phyloP scores from a whole-genome alignment of 2,888 invertebrate species.

The Phorcus lineatus region DNA sequence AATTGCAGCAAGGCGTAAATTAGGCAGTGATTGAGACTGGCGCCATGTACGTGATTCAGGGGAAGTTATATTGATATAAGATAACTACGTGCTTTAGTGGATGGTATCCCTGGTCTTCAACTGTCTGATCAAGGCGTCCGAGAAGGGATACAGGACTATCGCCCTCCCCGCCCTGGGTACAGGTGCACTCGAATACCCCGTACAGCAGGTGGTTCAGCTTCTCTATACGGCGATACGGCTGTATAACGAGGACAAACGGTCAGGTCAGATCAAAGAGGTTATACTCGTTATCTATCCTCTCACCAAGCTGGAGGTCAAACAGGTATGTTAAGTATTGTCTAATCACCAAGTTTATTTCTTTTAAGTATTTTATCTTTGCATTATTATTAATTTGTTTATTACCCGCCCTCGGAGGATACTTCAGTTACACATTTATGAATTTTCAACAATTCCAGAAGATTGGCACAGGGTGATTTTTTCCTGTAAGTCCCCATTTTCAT shows the following conservation, averaged over 20 bases:
- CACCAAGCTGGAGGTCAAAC: not conserved
- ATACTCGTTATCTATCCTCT: not conserved
- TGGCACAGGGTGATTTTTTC: too few species aligned
- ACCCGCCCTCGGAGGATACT: too few species aligned
- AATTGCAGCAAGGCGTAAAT: too few species aligned
- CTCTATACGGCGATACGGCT: not conserved
- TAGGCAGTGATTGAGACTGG: too few species aligned
- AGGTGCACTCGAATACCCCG: conserved; percentile 23
- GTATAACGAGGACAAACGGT: not conserved
- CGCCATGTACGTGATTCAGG: too few species aligned
- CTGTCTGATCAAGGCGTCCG: not conserved
- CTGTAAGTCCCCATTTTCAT: too few species aligned
- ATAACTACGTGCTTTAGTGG: not conserved
- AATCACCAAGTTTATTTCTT: too few species aligned
- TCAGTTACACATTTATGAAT: too few species aligned
- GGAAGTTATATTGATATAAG: too few species aligned
- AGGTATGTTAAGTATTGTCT: not conserved
- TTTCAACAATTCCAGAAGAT: too few species aligned
- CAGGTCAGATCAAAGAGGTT: not conserved
- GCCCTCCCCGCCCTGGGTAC: conserved; percentile 32
- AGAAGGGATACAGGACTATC: not conserved
- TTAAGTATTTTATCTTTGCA: too few species aligned
- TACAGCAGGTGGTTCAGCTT: not conserved
- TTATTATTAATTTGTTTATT: too few species aligned
- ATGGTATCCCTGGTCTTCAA: not conserved